Conservation (phyloP, 2,888 invertebrate species). For the Mellilla xanthometata region DNA sequence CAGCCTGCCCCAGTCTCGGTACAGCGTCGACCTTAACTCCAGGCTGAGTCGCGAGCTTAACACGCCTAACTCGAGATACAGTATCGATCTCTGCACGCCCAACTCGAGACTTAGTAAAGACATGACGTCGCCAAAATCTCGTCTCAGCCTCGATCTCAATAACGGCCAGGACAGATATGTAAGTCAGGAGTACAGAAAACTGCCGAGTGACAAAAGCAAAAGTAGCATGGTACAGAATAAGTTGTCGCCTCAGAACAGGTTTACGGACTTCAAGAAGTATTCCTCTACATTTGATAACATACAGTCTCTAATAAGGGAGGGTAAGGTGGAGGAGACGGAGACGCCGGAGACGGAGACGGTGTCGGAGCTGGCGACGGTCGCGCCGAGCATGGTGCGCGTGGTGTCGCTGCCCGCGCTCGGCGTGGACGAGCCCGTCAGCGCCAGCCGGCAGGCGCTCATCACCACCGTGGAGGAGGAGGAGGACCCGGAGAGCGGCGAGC, state of each 20-base stretch:
- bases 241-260: slow-evolving; percentile 80
- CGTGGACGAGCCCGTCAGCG: slow-evolving; percentile 64
- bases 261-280: slow-evolving; percentile 86
- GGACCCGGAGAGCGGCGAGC: slow-evolving; percentile 84
- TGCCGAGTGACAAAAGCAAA: slow-evolving; percentile 57
- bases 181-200: slow-evolving; percentile 70
- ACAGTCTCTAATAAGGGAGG: slow-evolving; percentile 87
- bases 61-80: slow-evolving; percentile 85
- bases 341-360: slow-evolving; percentile 82
- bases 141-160: slow-evolving; percentile 84
- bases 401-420: slow-evolving; percentile 86
- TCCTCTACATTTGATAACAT: slow-evolving; percentile 91
- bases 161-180: slow-evolving; percentile 76
- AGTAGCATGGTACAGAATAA: slow-evolving; percentile 64
- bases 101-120: slow-evolving; percentile 82
- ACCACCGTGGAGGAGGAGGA: slow-evolving; percentile 89
- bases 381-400: slow-evolving; percentile 86
- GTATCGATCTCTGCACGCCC: slow-evolving; percentile 85
- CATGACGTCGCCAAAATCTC: slow-evolving; percentile 83
- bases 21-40: slow-evolving; percentile 81
- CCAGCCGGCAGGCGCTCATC: slow-evolving; percentile 85
- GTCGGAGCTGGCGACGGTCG: slow-evolving; percentile 83
- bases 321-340: slow-evolving; percentile 82
- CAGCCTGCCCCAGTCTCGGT: slow-evolving; percentile 83
- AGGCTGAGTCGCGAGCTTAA: slow-evolving; percentile 82